phyloP scores from a whole-genome alignment of 1,140 invertebrate species.

The Ips nitidus region DNA sequence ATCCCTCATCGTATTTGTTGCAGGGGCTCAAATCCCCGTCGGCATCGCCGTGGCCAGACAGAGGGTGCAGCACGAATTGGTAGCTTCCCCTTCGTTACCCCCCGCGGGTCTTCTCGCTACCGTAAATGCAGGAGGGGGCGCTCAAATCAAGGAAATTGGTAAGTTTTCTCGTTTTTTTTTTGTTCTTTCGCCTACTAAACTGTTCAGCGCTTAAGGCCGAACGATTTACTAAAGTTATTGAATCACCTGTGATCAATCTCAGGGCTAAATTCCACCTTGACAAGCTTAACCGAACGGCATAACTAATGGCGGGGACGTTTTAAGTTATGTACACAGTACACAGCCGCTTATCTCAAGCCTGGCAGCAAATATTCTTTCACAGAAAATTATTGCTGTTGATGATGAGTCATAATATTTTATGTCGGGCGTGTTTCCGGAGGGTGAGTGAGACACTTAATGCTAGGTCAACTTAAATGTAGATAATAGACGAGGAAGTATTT shows the following conservation, averaged over 20 bases:
- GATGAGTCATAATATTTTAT: constrained; percentile 16
- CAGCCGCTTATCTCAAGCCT: constrained; percentile 3
- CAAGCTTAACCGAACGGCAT: neutral
- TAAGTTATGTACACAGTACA: constrained; percentile 5
- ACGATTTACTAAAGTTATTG: neutral
- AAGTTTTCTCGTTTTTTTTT: constrained; percentile 28
- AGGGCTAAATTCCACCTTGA: constrained; percentile 4
- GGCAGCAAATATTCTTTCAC: constrained; percentile 3
- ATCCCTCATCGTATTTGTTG: constrained; percentile 25
- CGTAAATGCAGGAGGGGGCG: constrained; percentile 41
- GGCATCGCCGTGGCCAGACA: constrained; percentile 85
- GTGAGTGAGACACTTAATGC: neutral
- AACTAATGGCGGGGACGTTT: neutral
- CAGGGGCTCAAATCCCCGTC: constrained; percentile 54
- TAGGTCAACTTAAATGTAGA: no score
- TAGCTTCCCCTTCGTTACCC: constrained; percentile 56
- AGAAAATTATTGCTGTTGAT: neutral
- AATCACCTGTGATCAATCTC: constrained; percentile 16
- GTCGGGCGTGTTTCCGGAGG: neutral
- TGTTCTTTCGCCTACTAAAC: neutral
- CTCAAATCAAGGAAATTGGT: constrained; percentile 49
- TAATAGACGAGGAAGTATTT: no score
- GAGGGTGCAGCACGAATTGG: constrained; percentile 64
- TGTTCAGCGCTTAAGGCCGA: neutral
- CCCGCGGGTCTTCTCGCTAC: constrained; percentile 49